Evolutionary conservation across 2,797 vertebrate genomes (phyloP), one percentile per base, ranked within the genome.

Genomic region (Rhyacichthys aspro): DNA sequence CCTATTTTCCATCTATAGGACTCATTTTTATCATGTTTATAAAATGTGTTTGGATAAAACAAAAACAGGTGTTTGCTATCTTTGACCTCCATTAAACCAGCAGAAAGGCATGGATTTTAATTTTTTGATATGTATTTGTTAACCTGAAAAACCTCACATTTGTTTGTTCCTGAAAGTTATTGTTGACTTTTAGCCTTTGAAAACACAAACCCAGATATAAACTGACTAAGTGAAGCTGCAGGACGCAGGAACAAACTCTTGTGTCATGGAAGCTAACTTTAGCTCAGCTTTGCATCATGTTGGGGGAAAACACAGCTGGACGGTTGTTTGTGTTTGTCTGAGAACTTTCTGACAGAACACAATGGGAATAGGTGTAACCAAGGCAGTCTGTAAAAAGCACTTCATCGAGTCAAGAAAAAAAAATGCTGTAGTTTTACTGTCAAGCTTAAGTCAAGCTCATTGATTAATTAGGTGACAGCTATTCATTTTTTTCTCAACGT

Each of bases 221-320:
- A 5, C 19, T 28, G n/a, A n/a, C n/a, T n/a, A n/a, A n/a, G 37
- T 74, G 47, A 67, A 62, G 70, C 55, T 55, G 58, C 54, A 18
- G 68, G 73, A 67, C 3, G 11, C 70, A 80, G 67, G 66, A 75
- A 74, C 46, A 67, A 68, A 73, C 67, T 59, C 41, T 66, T 64
- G 60, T 86, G 81, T 85, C 76, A 79, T 44, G 34, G 48, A 6
- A 33, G 74, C 70, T 89, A 88, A 84, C 72, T 90, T 86, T 88
- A 89, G 87, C 63, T 74, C 72, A 47, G 55, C 43, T 37, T 84
- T 72, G 69, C 76, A 74, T 83, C 60, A 45, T 61, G 48, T 68
- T 23, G 8, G 67, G 76, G 83, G 87, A 79, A 79, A 87, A 84
- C 88, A 79, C 87, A 89, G 88, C 88, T 87, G 88, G 79, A 66